A percentile compares a stretch with the other conserved stretches of the same genome.
These are phyloP conservation scores for Pogonomyrmex barbatus DNA, from an alignment of 1,140 invertebrate species.

Conservation along the genomic window DNA sequence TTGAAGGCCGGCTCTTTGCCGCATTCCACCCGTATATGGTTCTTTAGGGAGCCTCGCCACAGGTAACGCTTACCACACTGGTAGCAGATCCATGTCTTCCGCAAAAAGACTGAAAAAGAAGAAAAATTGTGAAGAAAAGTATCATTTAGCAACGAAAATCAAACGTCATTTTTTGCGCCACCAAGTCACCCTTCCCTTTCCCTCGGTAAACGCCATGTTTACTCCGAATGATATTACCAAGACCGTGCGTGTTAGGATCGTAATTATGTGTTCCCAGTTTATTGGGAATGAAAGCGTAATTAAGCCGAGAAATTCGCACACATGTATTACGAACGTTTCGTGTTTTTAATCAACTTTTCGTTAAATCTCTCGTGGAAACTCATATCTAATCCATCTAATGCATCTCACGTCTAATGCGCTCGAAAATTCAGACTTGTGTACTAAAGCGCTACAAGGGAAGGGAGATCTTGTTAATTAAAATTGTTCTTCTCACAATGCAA, in stretches of 20 bases:
- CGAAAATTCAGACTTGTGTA: background rate
- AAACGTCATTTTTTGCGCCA: constrained; percentile 12
- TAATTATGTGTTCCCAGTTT: constrained; percentile 16
- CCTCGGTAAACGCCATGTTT: background rate
- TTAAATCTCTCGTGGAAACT: background rate
- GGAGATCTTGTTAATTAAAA: background rate
- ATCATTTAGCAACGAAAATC: background rate
- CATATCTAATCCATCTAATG: background rate
- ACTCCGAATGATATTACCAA: background rate
- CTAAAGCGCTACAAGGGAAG: background rate
- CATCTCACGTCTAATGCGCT: background rate
- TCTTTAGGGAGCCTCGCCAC: constrained; percentile 85
- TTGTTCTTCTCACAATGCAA: constrained; percentile 10
- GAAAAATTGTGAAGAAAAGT: constrained; percentile 14
- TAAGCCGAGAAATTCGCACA: constrained; percentile 18
- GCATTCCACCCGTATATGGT: constrained; percentile 87
- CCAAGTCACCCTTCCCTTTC: constrained; percentile 7
- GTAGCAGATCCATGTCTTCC: constrained; percentile 79
- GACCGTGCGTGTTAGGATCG: background rate
- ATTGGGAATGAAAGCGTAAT: background rate
- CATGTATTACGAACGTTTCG: background rate
- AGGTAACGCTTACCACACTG: constrained; percentile 85
- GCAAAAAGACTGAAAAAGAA: constrained; percentile 65
- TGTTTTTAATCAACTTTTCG: constrained; percentile 1
- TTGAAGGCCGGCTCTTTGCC: constrained; percentile 87